Conservation (phyloP, 2,888 invertebrate genomes). For the Malthinus flaveolus region DNA sequence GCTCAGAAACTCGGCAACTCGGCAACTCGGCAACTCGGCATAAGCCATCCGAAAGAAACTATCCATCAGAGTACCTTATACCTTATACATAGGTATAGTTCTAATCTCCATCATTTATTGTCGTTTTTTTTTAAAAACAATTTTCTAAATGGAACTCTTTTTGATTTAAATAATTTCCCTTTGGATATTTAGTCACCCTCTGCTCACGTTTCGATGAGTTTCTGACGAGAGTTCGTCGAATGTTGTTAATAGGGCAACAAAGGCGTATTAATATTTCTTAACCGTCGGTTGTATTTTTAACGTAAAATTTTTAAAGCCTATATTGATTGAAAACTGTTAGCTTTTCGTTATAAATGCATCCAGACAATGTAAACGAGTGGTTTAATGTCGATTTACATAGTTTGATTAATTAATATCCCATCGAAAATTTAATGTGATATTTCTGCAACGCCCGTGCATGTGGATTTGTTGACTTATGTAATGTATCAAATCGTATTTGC, state of each 20-base stretch:
- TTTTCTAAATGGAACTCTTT: conserved; percentile 14
- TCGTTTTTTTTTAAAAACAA: too few relatives aligned
- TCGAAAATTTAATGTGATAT: conserved; percentile 17
- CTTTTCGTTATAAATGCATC: conserved; percentile 1
- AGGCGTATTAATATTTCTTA: too few relatives aligned
- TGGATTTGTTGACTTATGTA: conserved; percentile 22
- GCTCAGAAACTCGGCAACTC: too few relatives aligned
- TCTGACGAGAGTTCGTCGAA: conserved; percentile 39
- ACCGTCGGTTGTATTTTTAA: not conserved
- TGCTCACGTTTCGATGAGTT: conserved; percentile 35
- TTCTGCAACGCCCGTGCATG: conserved; percentile 13
- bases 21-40: too few relatives aligned
- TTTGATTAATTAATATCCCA: conserved; percentile 17
- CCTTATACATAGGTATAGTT: too few relatives aligned
- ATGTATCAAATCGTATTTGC: conserved; percentile 41
- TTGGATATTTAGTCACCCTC: conserved; percentile 11
- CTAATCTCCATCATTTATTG: too few relatives aligned
- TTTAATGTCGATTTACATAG: conserved; percentile 13
- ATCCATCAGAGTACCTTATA: too few relatives aligned
- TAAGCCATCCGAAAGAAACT: too few relatives aligned
- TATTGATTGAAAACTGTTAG: not conserved
- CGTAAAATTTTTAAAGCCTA: too few relatives aligned
- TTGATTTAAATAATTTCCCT: conserved; percentile 10
- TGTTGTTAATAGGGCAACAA: conserved; percentile 37
- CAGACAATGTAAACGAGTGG: conserved; percentile 2